Evolutionary conservation across 2,888 invertebrate species (phyloP), one percentile per base, ranked within the genome.

Genomic region (Heliconius ethilla): DNA sequence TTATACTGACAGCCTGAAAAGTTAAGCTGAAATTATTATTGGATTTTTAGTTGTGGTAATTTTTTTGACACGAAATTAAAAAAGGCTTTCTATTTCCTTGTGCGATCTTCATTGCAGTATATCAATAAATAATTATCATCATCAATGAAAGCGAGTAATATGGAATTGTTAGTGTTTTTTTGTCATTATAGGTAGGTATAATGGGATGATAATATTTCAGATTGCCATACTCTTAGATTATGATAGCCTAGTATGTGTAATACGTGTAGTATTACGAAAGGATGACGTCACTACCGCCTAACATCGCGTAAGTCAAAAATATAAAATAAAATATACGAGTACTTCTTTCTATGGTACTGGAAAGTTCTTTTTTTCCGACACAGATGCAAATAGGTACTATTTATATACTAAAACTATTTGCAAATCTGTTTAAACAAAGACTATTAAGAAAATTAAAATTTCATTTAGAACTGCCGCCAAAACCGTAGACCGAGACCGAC

Each of bases 31-130:
- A 55, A 55, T 55, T 9, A n/a, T n/a, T 55, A 10, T 6, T 55
- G 3, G 9, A n/a, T 55, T n/a, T 59, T 59, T 59, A 59, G 3
- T 18, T 59, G n/a, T 66, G 27, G 11, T 13, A 25, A 11, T 25
- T 22, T 70, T 13, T 11, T 70, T 29, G 29, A n/a, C 4, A 51
- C 51, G 11, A 70, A 29, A 51, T 22, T 9, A 33, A 5, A 7
- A 66, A 22, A 27, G 5, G 27, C 22, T 70, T 51, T 55, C 11
- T 29, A 15, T 59, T 59, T 72, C 15, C 55, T 72, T 72, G 72
- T 72, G 72, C 72, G 72, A 55, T 72, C 25, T 72, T 59, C 5
- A 37, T 18, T 45, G 45, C 25, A 70, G 33, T 69, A 33, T 22
- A 51, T 27, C 33, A 13, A 29, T 72, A 15, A 51, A 10, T 45